Conservation (phyloP, 2,888 invertebrate genomes). For the Dolichomitus sp. region DNA sequence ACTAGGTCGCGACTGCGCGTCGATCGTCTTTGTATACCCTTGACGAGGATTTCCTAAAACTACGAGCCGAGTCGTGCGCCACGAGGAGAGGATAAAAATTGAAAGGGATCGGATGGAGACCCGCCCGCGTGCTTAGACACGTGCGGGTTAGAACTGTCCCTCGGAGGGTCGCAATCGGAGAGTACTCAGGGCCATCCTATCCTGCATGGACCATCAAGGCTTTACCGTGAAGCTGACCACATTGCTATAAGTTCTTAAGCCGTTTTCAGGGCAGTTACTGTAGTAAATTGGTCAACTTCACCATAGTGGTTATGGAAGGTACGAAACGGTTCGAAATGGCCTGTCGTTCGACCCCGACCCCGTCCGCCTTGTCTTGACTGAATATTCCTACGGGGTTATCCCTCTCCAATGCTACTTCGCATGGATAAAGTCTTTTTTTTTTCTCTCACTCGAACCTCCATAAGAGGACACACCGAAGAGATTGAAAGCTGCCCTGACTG, state of each 20-base stretch:
- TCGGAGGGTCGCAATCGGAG: slow-evolving; percentile 10
- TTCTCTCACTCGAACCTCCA: not conserved
- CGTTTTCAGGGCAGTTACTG: too few species aligned
- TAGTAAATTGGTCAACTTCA: not conserved
- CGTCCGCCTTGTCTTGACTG: not conserved
- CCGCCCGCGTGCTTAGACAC: slow-evolving; percentile 24
- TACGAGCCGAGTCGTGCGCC: not conserved
- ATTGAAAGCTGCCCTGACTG: slow-evolving; percentile 5
- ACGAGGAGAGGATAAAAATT: slow-evolving; percentile 15
- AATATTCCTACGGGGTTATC: slow-evolving; percentile 17
- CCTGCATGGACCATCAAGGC: not conserved
- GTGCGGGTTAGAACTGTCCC: slow-evolving; percentile 8
- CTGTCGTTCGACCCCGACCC: slow-evolving; percentile 14
- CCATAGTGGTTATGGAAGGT: not conserved
- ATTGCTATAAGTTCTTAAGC: not conserved
- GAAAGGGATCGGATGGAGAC: slow-evolving; percentile 10
- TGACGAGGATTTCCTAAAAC: slow-evolving; percentile 16
- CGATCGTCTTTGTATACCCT: not conserved
- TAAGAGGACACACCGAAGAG: not conserved
- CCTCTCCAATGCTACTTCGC: not conserved
- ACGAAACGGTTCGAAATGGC: not conserved
- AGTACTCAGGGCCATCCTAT: not conserved
- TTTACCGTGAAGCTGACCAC: slow-evolving; percentile 3
- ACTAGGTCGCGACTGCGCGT: not conserved
- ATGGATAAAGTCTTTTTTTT: slow-evolving; percentile 1